Conservation (phyloP, 2,797 vertebrate species). For the Denticeps clupeoides region DNA sequence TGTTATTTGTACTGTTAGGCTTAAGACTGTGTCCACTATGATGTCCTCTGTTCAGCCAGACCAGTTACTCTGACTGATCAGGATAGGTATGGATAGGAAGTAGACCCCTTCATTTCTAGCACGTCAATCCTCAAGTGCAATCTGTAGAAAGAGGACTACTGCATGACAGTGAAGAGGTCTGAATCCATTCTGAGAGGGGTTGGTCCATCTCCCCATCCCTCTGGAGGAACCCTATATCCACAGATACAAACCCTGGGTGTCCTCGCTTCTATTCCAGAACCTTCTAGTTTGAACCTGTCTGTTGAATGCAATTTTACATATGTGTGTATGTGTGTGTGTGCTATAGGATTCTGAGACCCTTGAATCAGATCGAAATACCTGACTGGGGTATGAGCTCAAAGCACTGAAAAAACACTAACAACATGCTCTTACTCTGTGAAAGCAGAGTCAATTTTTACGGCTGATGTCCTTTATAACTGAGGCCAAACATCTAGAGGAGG, state of each 20-base stretch:
- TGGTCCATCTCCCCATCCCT: too few species aligned
- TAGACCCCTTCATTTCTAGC: too few species aligned
- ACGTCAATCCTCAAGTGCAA: too few species aligned
- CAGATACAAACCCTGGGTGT: conserved; percentile 12
- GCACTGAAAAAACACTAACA: conserved; percentile 17
- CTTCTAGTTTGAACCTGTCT: conserved; percentile 12
- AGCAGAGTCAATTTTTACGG: too few species aligned
- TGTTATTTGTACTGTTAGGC: too few species aligned
- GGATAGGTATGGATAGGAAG: too few species aligned
- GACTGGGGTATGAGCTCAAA: conserved; percentile 11
- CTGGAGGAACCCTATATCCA: not conserved
- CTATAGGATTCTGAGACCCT: conserved; percentile 14
- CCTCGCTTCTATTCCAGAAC: conserved; percentile 22
- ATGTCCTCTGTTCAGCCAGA: not conserved
- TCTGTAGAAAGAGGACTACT: too few species aligned
- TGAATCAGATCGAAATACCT: conserved; percentile 15
- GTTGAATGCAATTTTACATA: too few species aligned
- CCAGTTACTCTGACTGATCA: too few species aligned
- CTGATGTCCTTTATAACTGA: too few species aligned
- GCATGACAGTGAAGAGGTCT: too few species aligned
- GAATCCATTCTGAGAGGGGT: too few species aligned
- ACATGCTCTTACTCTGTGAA: not conserved
- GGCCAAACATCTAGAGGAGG: not conserved
- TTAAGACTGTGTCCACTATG: not conserved
- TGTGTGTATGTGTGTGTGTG: not conserved